Percentiles rank a stretch among this genome's conserved stretches.
Conservation (phyloP, 2,888 invertebrate genomes). For the Phaedon cochleariae region DNA sequence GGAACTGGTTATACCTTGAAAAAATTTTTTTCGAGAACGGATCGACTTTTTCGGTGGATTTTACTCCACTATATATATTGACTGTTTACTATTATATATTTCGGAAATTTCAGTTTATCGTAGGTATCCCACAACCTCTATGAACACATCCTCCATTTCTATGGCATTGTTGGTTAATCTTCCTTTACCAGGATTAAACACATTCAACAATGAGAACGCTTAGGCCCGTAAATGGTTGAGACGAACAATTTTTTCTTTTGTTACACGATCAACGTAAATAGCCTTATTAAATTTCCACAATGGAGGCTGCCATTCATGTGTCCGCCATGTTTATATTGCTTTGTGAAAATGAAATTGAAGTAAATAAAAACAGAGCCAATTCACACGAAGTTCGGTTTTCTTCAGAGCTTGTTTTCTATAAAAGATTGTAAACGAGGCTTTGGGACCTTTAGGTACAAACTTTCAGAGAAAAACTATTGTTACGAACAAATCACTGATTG, state of each 20-base stretch:
- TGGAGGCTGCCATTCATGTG: constrained; percentile 38
- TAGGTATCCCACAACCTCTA: not conserved
- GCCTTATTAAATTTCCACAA: constrained; percentile 44
- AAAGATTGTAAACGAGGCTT: not conserved
- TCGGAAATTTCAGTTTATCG: not conserved
- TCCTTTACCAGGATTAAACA: constrained; percentile 12
- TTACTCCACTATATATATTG: too few relatives aligned
- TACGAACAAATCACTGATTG: not conserved
- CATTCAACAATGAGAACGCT: constrained; percentile 9
- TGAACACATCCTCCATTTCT: constrained; percentile 2
- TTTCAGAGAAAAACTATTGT: not conserved
- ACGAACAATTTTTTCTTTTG: constrained; percentile 39
- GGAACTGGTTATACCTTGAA: too few relatives aligned
- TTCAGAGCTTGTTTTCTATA: not conserved
- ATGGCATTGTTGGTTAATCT: constrained; percentile 11
- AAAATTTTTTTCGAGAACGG: too few relatives aligned
- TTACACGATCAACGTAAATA: constrained; percentile 44
- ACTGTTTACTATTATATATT: too few relatives aligned
- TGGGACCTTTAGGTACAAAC: not conserved
- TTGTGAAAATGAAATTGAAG: constrained; percentile 27
- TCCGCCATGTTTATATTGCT: constrained; percentile 40
- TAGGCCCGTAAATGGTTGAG: constrained; percentile 34
- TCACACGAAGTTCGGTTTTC: constrained; percentile 15
- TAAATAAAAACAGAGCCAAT: constrained; percentile 23
- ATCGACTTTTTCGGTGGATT: too few relatives aligned